Conservation (phyloP, 2,797 vertebrate genomes). For the Leptatherina wallacei region DNA sequence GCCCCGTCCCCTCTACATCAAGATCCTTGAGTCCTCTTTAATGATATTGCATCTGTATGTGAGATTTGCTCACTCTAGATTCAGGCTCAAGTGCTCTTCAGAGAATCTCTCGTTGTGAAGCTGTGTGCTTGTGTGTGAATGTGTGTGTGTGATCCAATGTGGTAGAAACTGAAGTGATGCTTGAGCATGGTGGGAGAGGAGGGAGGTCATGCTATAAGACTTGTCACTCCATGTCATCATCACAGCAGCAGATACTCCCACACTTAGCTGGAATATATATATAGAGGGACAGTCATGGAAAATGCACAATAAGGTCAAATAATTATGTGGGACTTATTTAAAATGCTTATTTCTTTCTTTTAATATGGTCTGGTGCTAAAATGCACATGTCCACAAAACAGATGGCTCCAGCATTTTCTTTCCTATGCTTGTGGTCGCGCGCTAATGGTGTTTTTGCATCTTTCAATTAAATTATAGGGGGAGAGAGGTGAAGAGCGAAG, state of each 20-base stretch:
- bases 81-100: slow-evolving; percentile 45
- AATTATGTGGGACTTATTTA: not conserved
- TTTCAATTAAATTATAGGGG: not conserved
- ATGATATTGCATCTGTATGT: slow-evolving; percentile 56
- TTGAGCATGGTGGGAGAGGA: slow-evolving; percentile 59
- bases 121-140: slow-evolving; percentile 13
- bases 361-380: slow-evolving; percentile 3
- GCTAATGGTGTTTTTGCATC: not conserved
- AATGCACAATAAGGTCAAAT: not conserved
- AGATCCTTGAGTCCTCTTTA: slow-evolving; percentile 47
- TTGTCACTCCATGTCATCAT: slow-evolving; percentile 70
- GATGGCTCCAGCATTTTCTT: not conserved
- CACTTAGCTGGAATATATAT: slow-evolving; percentile 34
- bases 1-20: slow-evolving; percentile 23
- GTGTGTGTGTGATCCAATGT: slow-evolving; percentile 55
- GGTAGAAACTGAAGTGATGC: slow-evolving; percentile 55
- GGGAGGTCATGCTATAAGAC: slow-evolving; percentile 70
- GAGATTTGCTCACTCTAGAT: slow-evolving; percentile 36
- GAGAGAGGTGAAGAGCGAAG: too few species aligned
- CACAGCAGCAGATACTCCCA: slow-evolving; percentile 59
- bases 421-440: not conserved
- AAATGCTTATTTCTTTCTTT: not conserved
- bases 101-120: slow-evolving; percentile 21
- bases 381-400: not conserved
- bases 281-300: slow-evolving; percentile 21